Evolutionary conservation across 2,888 invertebrate genomes (phyloP).

Genomic region (Trichogramma evanescens): DNA sequence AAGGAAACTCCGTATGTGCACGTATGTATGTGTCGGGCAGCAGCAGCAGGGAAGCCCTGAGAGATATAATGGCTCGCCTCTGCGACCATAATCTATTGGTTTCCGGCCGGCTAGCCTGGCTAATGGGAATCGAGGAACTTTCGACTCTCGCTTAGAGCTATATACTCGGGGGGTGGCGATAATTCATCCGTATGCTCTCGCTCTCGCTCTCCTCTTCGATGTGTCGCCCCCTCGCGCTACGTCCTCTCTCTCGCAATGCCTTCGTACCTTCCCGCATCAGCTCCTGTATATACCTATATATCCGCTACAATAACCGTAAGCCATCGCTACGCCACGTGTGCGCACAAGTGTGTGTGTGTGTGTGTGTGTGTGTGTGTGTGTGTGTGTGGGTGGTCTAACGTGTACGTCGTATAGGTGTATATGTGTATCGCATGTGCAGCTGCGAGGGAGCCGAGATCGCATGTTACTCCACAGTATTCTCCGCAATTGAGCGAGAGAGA

Average conservation of each 20-base stretch:
- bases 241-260: not conserved
- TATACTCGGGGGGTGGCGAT: slow-evolving; percentile 29
- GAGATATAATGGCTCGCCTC: not conserved
- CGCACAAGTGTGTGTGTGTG: too few species aligned
- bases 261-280: not conserved
- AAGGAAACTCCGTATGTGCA: not conserved
- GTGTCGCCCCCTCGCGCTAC: not conserved
- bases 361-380: too few species aligned
- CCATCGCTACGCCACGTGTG: too few species aligned
- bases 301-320: too few species aligned
- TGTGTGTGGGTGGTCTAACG: too few species aligned
- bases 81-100: slow-evolving; percentile 38
- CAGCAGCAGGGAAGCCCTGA: not conserved
- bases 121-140: slow-evolving; percentile 45
- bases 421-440: too few species aligned
- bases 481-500: too few species aligned
- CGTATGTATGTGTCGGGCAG: slow-evolving; percentile 4
- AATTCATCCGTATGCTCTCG: slow-evolving; percentile 35
- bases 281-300: not conserved
- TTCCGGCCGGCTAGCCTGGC: slow-evolving; percentile 41
- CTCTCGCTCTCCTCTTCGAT: slow-evolving; percentile 12
- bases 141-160: slow-evolving; percentile 24
- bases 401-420: too few species aligned
- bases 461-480: too few species aligned
- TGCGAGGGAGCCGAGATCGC: too few species aligned